Conservation (phyloP, 2,113 vertebrate species). For the Lates calcarifer region DNA sequence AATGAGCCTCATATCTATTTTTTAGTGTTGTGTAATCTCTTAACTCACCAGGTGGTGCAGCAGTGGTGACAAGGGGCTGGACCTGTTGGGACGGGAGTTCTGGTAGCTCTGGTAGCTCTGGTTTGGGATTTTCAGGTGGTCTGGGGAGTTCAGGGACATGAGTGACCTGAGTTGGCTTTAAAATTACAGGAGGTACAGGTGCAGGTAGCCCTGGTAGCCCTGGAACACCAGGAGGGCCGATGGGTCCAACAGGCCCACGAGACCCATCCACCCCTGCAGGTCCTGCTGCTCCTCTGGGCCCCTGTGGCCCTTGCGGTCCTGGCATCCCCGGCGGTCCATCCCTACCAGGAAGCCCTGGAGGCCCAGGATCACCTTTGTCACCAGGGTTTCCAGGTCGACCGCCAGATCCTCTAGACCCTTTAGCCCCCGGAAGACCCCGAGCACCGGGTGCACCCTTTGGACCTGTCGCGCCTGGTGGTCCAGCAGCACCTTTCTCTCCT, state of each 20-base stretch:
- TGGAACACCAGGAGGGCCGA: slow-evolving; percentile 89
- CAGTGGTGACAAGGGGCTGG: slow-evolving; percentile 43
- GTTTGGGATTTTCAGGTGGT: slow-evolving; percentile 46
- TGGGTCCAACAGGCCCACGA: slow-evolving; percentile 88
- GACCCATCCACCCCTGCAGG: slow-evolving; percentile 88
- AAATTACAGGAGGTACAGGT: slow-evolving; percentile 44
- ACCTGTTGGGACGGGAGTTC: slow-evolving; percentile 61
- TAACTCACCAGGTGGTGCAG: slow-evolving; percentile 70
- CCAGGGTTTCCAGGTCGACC: slow-evolving; percentile 92
- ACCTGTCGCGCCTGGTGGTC: slow-evolving; percentile 87
- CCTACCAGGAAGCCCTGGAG: slow-evolving; percentile 87
- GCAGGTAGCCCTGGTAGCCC: slow-evolving; percentile 86
- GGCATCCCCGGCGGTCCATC: slow-evolving; percentile 88
- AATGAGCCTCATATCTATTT: neutral
- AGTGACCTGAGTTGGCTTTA: slow-evolving; percentile 40
- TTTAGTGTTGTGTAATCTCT: neutral
- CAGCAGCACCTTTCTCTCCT: slow-evolving; percentile 90
- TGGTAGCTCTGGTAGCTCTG: slow-evolving; percentile 32
- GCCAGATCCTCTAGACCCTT: slow-evolving; percentile 92
- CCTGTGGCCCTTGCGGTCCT: slow-evolving; percentile 90
- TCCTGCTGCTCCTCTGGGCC: slow-evolving; percentile 89
- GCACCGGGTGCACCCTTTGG: slow-evolving; percentile 90
- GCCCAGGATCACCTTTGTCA: slow-evolving; percentile 91
- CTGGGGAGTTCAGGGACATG: slow-evolving; percentile 22
- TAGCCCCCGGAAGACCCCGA: slow-evolving; percentile 89